Evolutionary conservation across 2,113 vertebrate genomes (phyloP), one percentile per base, ranked within the genome.

Genomic region (Melanotaenia duboulayi): DNA sequence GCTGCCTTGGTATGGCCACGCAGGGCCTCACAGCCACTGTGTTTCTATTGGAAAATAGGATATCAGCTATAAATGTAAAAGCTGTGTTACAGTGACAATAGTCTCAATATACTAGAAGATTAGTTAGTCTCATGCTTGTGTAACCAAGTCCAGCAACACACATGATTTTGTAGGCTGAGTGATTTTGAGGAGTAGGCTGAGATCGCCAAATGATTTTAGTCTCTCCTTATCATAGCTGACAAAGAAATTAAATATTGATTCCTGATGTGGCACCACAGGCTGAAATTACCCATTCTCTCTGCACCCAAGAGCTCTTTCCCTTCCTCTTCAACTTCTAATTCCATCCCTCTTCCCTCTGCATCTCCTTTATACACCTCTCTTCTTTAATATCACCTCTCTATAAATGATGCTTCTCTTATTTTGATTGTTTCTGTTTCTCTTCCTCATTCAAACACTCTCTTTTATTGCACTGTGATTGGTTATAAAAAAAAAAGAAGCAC

Each of bases 161-260:
- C 61, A 19, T 42, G 61, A 70, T 83, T 82, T 80, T 78, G 63
- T 66, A 28, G 70, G 75, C 48, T 75, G 75, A 74, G 64, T 37
- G 66, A 37, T 84, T 83, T 69, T 58, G 75, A 83, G 68, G 70
- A 70, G 78, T 78, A 70, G 86, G 74, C 79, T 52, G 66, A 90
- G 72, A 89, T 90, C 84, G 83, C 83, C 78, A 76, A 88, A 85
- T 90, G 83, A 90, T 91, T 91, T 87, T 82, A 81, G 66, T 81
- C 81, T 85, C 80, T 86, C 64, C 79, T 91, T 89, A 92, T 92
- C 84, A 88, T 83, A 83, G 85, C 81, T 86, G 89, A 92, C 91
- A 90, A 90, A 93, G 87, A 92, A 92, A 94, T 93, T 82, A 94
- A 92, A 92, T 93, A 94, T 93, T 92, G 90, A 93, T 94, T 87